phyloP scores from a whole-genome alignment of 2,113 vertebrate species.

The Rhinopomastus cyanomelas region DNA sequence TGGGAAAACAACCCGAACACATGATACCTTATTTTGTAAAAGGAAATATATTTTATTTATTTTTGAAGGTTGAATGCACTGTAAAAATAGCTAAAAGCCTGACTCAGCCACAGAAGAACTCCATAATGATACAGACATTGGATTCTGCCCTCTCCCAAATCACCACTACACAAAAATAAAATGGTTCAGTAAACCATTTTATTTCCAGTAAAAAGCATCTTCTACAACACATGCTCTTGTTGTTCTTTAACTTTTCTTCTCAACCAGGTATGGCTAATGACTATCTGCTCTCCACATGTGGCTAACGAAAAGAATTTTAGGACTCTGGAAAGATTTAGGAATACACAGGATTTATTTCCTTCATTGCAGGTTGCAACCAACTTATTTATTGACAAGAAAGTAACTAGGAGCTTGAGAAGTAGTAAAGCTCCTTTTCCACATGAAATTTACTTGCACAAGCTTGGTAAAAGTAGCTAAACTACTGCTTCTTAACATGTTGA shows the following conservation, averaged over 20 bases:
- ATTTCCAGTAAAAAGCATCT: background rate
- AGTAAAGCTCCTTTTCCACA: background rate
- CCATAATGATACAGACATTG: background rate
- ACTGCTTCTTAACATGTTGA: too few species aligned
- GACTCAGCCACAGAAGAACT: background rate
- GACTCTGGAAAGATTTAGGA: background rate
- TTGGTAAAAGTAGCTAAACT: background rate
- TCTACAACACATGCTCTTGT: background rate
- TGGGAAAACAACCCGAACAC: background rate
- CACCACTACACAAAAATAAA: background rate
- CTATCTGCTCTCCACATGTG: background rate
- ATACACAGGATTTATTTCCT: background rate
- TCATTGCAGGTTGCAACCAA: background rate
- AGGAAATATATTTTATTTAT: background rate
- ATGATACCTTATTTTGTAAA: background rate
- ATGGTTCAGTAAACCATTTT: background rate
- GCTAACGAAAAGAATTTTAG: background rate
- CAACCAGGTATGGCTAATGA: background rate
- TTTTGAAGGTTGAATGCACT: background rate
- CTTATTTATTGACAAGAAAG: background rate
- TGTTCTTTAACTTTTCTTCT: background rate
- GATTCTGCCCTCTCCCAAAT: background rate
- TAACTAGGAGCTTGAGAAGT: background rate
- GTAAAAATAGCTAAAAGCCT: background rate
- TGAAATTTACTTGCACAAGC: background rate